Base-by-base conservation (phyloP, 2,113 vertebrate genomes). In the Myodes glareolus region DNA sequence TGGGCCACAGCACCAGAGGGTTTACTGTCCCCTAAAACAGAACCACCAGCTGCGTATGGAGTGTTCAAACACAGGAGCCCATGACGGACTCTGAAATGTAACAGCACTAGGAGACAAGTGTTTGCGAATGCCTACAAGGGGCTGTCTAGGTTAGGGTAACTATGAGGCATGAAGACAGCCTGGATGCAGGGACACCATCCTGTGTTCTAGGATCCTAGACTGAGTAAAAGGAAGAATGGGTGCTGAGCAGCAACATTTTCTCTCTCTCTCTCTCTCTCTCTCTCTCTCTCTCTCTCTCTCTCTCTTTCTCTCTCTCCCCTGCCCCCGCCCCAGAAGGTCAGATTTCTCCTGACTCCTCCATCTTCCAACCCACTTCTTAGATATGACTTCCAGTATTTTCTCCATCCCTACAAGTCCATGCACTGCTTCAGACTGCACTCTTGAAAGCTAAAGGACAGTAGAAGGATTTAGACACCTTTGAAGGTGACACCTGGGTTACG, bases 391-490 rank as follows among this genome's bases (percentile, higher is more conserved):
- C 12, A 0, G 3, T 76, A 68, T 47, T 86, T 78, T 33, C 39
- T 61, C 42, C 23, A 21, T 61, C 36, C 21, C 39, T 11, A 67
- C 61, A 9, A 55, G 47, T 31, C 31, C 47, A 36, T 33, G 52
- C 31, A 52, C 47, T 80, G 27, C 50, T 63, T 65, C 50, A 72
- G 45, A 23, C 50, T n/a, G 11, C 9, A 13, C 63, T 77, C 31
- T 50, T 77, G 67, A 94, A 75, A 87, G 45, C 77, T 76, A 63
- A 91, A 63, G 14, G 58, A 16, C 3, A 89, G 65, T 70, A 92
- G 88, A 97, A 39, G n/a, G 80, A 85, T 39, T 73, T 89, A 72
- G 55, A 93, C 96, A 92, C 68, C 55, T 90, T 90, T 93, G 68
- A 96, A 88, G 68, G 33, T 55, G 67, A 93, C 47, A 80, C 84